Base-by-base conservation (phyloP, 2,113 vertebrate species). In the Barnardius zonarius region DNA sequence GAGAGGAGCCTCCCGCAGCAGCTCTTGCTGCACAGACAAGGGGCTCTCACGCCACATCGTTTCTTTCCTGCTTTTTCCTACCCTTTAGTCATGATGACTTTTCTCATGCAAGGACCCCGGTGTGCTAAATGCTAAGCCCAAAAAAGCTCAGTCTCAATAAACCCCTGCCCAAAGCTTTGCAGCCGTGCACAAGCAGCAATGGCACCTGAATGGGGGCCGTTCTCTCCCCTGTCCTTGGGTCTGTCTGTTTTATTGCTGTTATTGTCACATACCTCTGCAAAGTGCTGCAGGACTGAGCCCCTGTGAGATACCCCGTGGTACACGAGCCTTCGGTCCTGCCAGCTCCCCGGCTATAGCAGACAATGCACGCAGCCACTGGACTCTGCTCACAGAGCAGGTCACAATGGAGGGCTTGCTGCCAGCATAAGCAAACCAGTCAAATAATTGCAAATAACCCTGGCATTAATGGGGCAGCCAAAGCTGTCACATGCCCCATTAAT, bases 301-400 rank as follows among this genome's bases (percentile, higher is more conserved):
- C 46, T 25, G 2, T 10, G 41, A 18, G 1, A 5, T 1, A 27
- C 46, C 5, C 0, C 0, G 2, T 61, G 70, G 75, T 33, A 33
- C 62, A 5, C 0, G 1, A 73, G 68, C 49, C 35, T 15, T 35
- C 3, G 46, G 62, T 17, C 63, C 62, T 7, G 28, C 35, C 75
- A 88, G 66, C 33, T 48, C 43, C 77, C 74, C 1, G 1, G n/a
- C 59, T 43, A 3, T 0, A 11, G 64, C 51, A 16, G 35, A 8
- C 0, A 0, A 11, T 10, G 17, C 15, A 15, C 0, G 0, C 0
- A 2, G 41, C 44, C 2, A 0, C n/a, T 43, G 27, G 30, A 24
- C 28, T 52, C 16, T 8, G 15, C 54, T 33, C 11, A 37, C 23
- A 24, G 69, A 57, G 77, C 74, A 46, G 66, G 78, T 13, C 67